phyloP scores from a whole-genome alignment of 2,113 vertebrate species.

The Aramus guarauna region DNA sequence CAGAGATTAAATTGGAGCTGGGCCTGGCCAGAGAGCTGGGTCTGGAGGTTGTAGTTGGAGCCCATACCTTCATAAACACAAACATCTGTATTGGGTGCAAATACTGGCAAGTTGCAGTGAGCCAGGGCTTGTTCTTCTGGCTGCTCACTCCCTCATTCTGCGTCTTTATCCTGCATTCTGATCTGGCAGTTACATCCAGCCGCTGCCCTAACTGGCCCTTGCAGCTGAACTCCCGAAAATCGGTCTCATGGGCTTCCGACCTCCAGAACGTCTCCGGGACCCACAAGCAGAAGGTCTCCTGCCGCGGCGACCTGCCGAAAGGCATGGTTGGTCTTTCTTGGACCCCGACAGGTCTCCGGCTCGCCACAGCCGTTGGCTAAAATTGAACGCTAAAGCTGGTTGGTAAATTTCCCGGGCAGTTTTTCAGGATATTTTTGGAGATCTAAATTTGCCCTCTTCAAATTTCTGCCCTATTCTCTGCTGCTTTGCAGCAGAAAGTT shows the following conservation, averaged over 20 bases:
- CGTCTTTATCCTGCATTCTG: conserved; percentile 55
- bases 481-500: background rate
- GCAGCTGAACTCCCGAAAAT: background rate
- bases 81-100: conserved; percentile 35
- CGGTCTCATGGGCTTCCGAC: background rate
- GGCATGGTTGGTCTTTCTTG: background rate
- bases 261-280: background rate
- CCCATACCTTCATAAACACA: conserved; percentile 15
- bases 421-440: background rate
- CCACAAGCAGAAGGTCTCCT: background rate
- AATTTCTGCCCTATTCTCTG: background rate
- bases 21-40: conserved; percentile 30
- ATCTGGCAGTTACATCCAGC: conserved; percentile 51
- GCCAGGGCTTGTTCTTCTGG: conserved; percentile 37
- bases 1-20: conserved; percentile 49
- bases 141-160: conserved; percentile 19
- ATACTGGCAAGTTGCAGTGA: conserved; percentile 35
- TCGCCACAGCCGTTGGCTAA: background rate
- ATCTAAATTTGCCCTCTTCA: background rate
- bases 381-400: rapidly evolving
- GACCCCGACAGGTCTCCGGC: background rate
- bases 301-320: background rate
- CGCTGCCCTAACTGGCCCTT: conserved; percentile 55
- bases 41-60: conserved; percentile 6
- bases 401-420: background rate